Conservation (phyloP, 1,140 invertebrate species). For the Eurosta solidaginis region DNA sequence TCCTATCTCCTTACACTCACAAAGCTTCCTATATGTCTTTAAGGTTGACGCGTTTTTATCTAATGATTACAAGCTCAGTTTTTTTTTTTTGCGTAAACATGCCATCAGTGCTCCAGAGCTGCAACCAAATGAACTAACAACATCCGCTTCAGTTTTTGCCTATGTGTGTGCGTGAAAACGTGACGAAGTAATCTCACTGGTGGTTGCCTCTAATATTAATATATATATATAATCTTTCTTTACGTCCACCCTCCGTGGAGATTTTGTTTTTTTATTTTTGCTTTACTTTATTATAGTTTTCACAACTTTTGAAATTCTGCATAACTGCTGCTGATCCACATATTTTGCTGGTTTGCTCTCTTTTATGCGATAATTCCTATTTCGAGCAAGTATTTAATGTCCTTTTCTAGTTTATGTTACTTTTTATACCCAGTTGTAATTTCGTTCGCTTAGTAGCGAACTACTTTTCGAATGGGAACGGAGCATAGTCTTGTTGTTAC, state of each 20-base stretch:
- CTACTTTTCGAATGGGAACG: too few species aligned
- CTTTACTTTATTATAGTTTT: not conserved
- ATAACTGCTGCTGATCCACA: not conserved
- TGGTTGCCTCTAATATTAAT: not conserved
- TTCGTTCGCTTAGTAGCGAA: too few species aligned
- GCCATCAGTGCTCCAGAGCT: not conserved
- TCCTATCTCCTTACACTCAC: not conserved
- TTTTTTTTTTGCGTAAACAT: not conserved
- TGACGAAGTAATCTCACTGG: not conserved
- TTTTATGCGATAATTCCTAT: too few species aligned
- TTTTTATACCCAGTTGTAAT: too few species aligned
- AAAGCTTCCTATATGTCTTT: not conserved
- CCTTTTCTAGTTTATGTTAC: too few species aligned
- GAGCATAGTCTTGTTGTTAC: too few species aligned
- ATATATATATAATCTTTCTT: not conserved
- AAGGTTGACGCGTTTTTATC: not conserved
- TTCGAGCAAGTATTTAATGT: too few species aligned
- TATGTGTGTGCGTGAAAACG: not conserved
- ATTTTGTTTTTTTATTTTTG: not conserved
- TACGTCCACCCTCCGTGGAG: not conserved
- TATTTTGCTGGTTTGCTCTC: too few species aligned
- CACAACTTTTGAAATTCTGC: too few species aligned
- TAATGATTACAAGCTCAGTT: conserved; percentile 12
- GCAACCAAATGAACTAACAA: too few species aligned
- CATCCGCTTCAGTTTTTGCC: not conserved